Evolutionary conservation across 2,113 vertebrate species (phyloP).

Genomic region (Geococcyx californianus): DNA sequence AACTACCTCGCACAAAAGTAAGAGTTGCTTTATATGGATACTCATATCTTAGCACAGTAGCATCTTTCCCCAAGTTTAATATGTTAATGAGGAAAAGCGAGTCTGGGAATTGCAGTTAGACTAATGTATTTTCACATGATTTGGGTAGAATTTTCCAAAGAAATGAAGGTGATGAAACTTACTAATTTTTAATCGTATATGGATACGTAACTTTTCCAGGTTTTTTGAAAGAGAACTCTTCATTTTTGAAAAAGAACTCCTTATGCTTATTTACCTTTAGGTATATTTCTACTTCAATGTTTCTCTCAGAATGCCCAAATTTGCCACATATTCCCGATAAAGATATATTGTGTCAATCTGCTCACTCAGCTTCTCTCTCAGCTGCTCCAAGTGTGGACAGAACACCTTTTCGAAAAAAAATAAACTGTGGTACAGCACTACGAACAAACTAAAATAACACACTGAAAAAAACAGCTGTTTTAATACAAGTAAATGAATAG

Average conservation of each 20-base stretch:
- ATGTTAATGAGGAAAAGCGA: background rate
- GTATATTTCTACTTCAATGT: background rate
- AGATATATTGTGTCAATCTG: background rate
- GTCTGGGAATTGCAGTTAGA: background rate
- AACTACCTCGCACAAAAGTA: background rate
- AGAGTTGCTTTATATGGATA: background rate
- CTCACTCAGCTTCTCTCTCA: background rate
- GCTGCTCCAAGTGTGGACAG: background rate
- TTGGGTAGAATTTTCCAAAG: background rate
- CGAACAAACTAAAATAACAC: background rate
- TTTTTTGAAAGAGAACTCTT: background rate
- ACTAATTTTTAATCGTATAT: background rate
- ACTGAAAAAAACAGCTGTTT: background rate
- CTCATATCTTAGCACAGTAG: background rate
- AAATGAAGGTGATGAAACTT: background rate
- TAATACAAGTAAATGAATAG: background rate
- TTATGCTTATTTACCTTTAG: background rate
- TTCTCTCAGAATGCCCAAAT: background rate
- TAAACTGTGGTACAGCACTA: background rate
- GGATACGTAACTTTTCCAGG: background rate
- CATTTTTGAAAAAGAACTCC: background rate
- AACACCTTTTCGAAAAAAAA: background rate
- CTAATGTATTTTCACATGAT: background rate
- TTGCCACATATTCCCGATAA: background rate
- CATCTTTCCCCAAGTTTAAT: background rate